phyloP scores from a whole-genome alignment of 2,888 invertebrate genomes.

The Globia sparganii region DNA sequence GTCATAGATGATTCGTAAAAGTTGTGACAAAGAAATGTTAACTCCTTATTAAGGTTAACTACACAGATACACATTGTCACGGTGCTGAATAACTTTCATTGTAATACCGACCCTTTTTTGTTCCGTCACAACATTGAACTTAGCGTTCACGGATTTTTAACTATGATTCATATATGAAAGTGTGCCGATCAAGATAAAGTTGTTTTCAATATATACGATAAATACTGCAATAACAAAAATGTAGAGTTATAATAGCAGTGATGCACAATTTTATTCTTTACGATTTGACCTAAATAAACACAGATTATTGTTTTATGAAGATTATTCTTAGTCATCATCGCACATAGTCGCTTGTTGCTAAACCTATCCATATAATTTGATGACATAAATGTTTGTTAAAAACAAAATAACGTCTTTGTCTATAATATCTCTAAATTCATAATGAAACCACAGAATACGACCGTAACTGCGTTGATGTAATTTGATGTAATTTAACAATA shows the following conservation, averaged over 20 bases:
- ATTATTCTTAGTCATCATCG: slow-evolving; percentile 10
- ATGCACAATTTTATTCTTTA: neutral
- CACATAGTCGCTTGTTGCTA: neutral
- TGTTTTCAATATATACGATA: slow-evolving; percentile 8
- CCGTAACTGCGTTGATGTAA: neutral
- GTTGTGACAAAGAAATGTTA: slow-evolving; percentile 28
- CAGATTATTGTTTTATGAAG: neutral
- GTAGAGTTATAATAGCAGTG: neutral
- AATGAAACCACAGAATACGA: neutral
- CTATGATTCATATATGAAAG: slow-evolving; percentile 42
- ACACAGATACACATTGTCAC: slow-evolving; percentile 5
- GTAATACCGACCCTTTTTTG: slow-evolving; percentile 17
- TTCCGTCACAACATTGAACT: slow-evolving; percentile 29
- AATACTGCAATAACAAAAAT: neutral
- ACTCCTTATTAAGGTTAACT: slow-evolving; percentile 8
- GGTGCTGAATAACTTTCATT: slow-evolving; percentile 23
- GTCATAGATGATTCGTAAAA: slow-evolving; percentile 25
- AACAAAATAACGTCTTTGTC: neutral
- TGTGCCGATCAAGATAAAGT: slow-evolving; percentile 40
- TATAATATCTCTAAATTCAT: neutral
- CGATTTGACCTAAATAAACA: slow-evolving; percentile 33
- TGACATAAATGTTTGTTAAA: neutral
- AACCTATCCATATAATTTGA: neutral
- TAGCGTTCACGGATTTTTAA: slow-evolving; percentile 28
- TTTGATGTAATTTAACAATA: neutral